Evolutionary conservation across 2,113 vertebrate species (phyloP).

Genomic region (Aplodontia rufa): DNA sequence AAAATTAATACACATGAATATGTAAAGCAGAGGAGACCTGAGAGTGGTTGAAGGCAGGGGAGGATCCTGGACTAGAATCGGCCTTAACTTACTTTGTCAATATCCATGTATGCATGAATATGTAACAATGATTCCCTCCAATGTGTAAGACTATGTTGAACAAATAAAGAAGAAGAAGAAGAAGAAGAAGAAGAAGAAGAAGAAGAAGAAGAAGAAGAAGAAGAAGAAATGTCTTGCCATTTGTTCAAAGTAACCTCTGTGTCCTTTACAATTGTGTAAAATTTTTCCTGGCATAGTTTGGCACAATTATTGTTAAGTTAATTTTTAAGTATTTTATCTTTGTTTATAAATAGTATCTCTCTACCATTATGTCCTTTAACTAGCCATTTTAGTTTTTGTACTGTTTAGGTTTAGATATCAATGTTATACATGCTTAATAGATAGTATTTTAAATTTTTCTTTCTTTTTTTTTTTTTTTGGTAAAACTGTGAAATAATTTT

Average conservation of each 20-base stretch:
- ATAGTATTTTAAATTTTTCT: constrained; percentile 7
- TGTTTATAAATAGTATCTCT: neutral
- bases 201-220: too few relatives aligned
- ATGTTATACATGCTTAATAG: neutral
- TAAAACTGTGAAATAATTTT: neutral
- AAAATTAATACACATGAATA: too few relatives aligned
- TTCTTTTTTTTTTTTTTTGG: neutral
- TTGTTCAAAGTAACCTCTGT: neutral
- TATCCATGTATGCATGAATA: too few relatives aligned
- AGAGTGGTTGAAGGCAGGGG: too few relatives aligned
- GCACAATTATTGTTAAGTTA: neutral
- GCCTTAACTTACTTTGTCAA: too few relatives aligned
- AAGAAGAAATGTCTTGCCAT: neutral
- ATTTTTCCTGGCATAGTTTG: neutral
- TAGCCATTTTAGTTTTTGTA: constrained; percentile 20
- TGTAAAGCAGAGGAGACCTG: too few relatives aligned
- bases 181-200: too few relatives aligned
- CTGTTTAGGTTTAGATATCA: neutral
- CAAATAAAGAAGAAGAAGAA: too few relatives aligned
- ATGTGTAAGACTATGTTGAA: too few relatives aligned
- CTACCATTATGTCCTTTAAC: neutral
- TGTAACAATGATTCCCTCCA: too few relatives aligned
- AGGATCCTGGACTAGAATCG: too few relatives aligned
- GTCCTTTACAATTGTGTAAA: neutral
- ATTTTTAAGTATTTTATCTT: neutral